Percentiles rank a stretch among this genome's conserved stretches.
These are phyloP conservation scores for Hydropotes inermis DNA, from an alignment of 2,113 vertebrate genomes.

Conservation along the genomic window DNA sequence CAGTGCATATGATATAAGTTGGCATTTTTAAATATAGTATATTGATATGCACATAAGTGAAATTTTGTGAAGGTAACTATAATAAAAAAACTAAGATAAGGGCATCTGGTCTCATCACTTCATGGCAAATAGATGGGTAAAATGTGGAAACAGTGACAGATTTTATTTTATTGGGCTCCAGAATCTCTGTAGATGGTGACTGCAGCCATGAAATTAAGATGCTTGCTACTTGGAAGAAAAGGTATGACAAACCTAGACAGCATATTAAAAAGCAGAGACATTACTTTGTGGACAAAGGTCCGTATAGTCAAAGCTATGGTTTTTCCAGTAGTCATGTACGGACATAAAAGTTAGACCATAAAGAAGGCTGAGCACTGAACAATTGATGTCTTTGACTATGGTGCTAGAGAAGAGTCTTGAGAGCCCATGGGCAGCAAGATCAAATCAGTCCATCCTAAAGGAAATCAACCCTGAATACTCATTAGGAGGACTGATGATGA, in stretches of 20 bases:
- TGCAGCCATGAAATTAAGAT: background rate
- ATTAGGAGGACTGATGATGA: background rate
- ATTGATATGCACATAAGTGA: background rate
- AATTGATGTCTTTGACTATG: background rate
- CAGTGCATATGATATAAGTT: background rate
- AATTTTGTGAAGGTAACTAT: conserved; percentile 3
- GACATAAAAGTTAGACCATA: background rate
- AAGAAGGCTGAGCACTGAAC: background rate
- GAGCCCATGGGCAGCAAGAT: background rate
- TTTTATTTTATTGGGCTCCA: background rate
- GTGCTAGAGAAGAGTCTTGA: background rate
- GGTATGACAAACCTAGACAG: background rate
- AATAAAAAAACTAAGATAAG: background rate
- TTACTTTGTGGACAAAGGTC: background rate
- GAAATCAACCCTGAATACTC: background rate
- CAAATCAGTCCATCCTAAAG: background rate
- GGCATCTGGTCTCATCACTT: background rate
- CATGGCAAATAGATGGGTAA: background rate
- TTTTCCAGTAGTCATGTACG: background rate
- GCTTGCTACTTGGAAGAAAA: background rate
- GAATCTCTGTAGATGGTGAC: background rate
- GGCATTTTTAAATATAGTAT: background rate
- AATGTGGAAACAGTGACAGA: background rate
- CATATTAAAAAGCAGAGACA: background rate
- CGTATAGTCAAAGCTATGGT: background rate